Evolutionary conservation across 2,113 vertebrate genomes (phyloP), one percentile per base, ranked within the genome.

Genomic region (Pavo muticus): DNA sequence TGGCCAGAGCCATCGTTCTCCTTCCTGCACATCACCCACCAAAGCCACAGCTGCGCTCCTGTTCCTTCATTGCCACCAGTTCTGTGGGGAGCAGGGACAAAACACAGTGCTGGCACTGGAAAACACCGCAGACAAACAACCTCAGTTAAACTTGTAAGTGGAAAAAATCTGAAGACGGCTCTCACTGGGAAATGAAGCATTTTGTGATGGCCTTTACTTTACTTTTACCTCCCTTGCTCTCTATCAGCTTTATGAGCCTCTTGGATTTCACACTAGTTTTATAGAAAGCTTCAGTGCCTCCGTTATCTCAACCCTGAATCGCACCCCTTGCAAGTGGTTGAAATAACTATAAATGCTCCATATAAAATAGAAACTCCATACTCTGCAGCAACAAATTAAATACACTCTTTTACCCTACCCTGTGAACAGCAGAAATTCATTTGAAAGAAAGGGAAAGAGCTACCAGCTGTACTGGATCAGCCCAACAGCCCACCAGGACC

Each of bases 11-110:
- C 88, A 63, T 67, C 90, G 90, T 91, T 77, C 80, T 75, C 50
- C 90, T 45, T 84, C 75, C 59, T 73, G 47, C 78, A 90, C 80
- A 90, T 84, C 93, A 57, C 73, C 86, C 95, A 12, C 69, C 60
- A 48, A 71, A 77, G 73, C 84, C 79, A 90, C 96, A 96, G 93
- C 91, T 93, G 93, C 76, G 65, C 88, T 93, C 88, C 91, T 50
- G 21, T 42, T 74, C 42, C 14, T 1, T 64, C 65, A 87, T 93
- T 93, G 86, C 94, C 87, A 80, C 94, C 91, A 91, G 88, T 91
- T 88, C 78, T 90, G 70, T 72, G 71, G 85, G 79, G 90, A 93
- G 87, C 54, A 14, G 81, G 87, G 84, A 97, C 94, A 97, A 95
- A 95, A 83, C 76, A 84, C 88, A 88, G 94, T 24, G 35, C 88